phyloP scores from a whole-genome alignment of 1,140 invertebrate species.

The Aphelinus certus region DNA sequence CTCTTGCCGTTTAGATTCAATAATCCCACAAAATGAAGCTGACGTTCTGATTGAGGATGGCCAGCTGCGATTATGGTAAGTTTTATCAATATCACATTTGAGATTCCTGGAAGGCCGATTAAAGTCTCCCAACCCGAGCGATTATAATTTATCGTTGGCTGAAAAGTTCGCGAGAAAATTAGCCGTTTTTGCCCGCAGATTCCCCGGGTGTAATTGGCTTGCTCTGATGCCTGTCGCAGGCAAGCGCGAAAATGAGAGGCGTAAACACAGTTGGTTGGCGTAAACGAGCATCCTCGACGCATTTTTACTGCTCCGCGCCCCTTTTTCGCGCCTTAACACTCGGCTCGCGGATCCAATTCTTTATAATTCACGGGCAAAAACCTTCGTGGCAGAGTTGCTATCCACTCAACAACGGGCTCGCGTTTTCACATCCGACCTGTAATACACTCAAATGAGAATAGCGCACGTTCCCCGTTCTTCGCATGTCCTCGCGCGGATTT shows the following conservation, averaged over 20 bases:
- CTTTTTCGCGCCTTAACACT: not conserved
- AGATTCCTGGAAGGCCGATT: not conserved
- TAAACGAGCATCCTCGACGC: not conserved
- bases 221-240: no score
- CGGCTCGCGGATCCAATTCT: not conserved
- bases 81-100: no score
- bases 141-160: slow-evolving; percentile 13
- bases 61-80: no score
- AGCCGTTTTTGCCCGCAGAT: not conserved
- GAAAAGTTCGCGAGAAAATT: not conserved
- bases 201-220: no score
- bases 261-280: not conserved
- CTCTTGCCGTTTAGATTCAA: no score
- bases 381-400: not conserved
- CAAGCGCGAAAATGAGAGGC: not conserved
- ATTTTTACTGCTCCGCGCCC: not conserved
- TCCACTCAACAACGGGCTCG: no score
- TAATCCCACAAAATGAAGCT: no score
- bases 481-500: not conserved
- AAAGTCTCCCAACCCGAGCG: not conserved
- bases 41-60: no score
- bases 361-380: not conserved
- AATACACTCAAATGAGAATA: no score
- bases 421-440: no score
- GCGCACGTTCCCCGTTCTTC: no score